These are phyloP conservation scores for Rousettus leschenaultii DNA, from an alignment of 2,113 vertebrate species.

Conservation along the genomic window DNA sequence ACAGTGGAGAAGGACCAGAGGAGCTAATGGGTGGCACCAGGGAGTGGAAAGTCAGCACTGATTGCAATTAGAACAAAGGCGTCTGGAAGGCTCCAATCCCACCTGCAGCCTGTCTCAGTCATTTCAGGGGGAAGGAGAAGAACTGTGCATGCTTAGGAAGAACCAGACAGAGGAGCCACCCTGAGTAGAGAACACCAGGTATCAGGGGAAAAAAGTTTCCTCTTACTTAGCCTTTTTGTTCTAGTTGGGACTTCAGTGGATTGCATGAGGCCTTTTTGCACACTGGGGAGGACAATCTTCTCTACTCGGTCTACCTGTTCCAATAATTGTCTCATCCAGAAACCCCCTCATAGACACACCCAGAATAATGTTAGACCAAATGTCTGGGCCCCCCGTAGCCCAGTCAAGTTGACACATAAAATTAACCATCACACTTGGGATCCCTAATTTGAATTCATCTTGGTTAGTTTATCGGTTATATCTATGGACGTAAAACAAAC, in stretches of 20 bases:
- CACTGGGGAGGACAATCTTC: not conserved
- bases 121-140: not conserved
- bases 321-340: not conserved
- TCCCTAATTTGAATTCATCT: not conserved
- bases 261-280: not conserved
- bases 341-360: not conserved
- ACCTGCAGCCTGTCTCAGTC: not conserved
- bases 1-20: fast-evolving
- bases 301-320: not conserved
- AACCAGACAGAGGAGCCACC: not conserved
- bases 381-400: not conserved
- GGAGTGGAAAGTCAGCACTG: slow-evolving; percentile 4
- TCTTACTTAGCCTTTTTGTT: not conserved
- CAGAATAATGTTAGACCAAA: not conserved
- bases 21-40: not conserved
- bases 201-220: not conserved
- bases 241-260: not conserved
- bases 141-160: not conserved
- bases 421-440: not conserved
- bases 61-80: slow-evolving; percentile 54
- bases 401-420: not conserved
- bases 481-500: not conserved
- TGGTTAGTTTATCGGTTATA: not conserved
- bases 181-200: not conserved
- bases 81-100: not conserved